A percentile compares a stretch with the other conserved stretches of the same genome.
Evolutionary conservation across 2,113 vertebrate genomes (phyloP).

Genomic region (Menura novaehollandiae): DNA sequence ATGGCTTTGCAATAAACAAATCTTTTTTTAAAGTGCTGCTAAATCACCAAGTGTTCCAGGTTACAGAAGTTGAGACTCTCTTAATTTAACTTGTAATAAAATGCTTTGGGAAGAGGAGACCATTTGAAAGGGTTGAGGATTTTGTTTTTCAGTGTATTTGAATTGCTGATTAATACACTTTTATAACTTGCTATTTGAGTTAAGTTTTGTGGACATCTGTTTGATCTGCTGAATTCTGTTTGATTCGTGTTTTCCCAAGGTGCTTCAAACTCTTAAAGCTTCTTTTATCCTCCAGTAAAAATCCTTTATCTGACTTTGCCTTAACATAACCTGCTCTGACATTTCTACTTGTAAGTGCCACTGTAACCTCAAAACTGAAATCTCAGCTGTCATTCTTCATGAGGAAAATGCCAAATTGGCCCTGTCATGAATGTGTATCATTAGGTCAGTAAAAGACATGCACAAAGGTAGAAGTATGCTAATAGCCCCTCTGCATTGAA

Average conservation of each 20-base stretch:
- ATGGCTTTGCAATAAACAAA: constrained; percentile 9
- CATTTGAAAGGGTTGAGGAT: neutral
- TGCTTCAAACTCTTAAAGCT: neutral
- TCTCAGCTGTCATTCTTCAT: constrained; percentile 52
- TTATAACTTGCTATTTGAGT: neutral
- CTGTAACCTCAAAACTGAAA: constrained; percentile 37
- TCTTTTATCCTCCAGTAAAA: neutral
- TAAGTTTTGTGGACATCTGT: neutral
- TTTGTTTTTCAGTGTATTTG: neutral
- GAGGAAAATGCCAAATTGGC: neutral
- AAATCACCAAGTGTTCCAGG: neutral
- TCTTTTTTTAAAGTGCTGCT: neutral
- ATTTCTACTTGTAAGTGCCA: constrained; percentile 37
- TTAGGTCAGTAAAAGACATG: neutral
- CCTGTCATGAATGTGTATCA: neutral
- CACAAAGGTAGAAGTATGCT: neutral
- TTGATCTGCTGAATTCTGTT: neutral
- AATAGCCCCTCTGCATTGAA: neutral
- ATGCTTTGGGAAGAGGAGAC: neutral
- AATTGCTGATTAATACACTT: neutral
- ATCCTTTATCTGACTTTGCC: neutral
- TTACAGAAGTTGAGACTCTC: neutral
- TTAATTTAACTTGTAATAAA: neutral
- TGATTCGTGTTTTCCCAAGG: neutral
- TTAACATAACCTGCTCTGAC: constrained; percentile 30